Base-by-base conservation (phyloP, 2,797 vertebrate genomes). In the Enteromius afrohamiltoni region DNA sequence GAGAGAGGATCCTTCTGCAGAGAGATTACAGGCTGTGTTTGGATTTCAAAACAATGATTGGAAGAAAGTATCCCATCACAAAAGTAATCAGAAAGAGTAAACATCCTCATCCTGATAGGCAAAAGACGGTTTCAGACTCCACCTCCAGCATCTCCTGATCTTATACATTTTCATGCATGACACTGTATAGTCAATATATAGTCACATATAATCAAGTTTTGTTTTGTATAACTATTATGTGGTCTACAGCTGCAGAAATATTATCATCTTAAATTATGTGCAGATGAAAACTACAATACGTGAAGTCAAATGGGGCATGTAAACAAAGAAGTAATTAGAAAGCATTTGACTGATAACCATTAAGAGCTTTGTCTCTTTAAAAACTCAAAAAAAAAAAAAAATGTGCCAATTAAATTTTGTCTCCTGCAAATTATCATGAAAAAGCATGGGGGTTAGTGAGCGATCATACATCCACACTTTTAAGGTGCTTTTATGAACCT, bases 401-500 rank as follows among this genome's bases (percentile, higher is more conserved):
- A n/a, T n/a, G 10, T 67, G 29, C 51, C 45, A 5, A 75, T 67
- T 29, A 14, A 65, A 71, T 71, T n/a, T 83, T 29, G 11, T 60
- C 49, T 62, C 31, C n/a, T 65, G 17, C 53, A 70, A 78, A 87
- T 84, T 58, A 79, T 85, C 71, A 86, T 53, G 47, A 64, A 64
- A 85, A 86, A 58, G 31, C 53, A 64, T 7, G 16, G 65, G 64
- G 26, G 76, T 80, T 75, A 73, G 73, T 70, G 42, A 74, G 67
- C n/a, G 19, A 77, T 79, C 68, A 68, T 77, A 80, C 77, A 83
- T 82, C 65, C 42, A 75, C 47, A 67, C 67, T 83, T 81, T 78
- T 79, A 79, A 73, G 23, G 29, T 69, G 58, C 64, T 68, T 83
- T 76, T 45, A 77, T 67, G 62, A 45, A 83, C 90, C 94, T 95